Evolutionary conservation across 2,797 vertebrate species (phyloP), one percentile per base, ranked within the genome.

Genomic region (Passerculus sandwichensis): DNA sequence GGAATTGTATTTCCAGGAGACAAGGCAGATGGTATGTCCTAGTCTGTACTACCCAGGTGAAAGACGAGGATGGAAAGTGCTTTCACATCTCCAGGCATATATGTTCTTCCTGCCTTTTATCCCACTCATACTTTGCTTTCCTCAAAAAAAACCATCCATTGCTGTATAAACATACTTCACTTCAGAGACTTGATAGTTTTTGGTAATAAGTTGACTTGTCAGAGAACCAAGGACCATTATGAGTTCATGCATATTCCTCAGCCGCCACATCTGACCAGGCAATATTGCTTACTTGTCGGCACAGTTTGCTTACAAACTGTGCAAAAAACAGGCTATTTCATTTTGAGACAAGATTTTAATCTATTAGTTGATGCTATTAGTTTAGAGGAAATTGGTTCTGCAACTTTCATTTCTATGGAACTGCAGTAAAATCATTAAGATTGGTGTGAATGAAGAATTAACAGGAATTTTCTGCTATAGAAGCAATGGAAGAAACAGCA

Each of bases 331-430:
- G 16, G 8, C 4, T 23, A 56, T 22, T 65, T 13, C 15, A 36
- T 72, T 85, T 69, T 77, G 59, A 81, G 54, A 61, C 57, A 65
- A 57, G 0, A 21, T 14, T 91, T 93, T 67, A 56, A 77, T 85
- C 16, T 70, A 21, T 71, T 80, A 66, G 4, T n/a, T 83, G 76
- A 44, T 0, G 1, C 0, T 1, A 54, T 40, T 54, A 61, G 13
- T 76, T 54, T 30, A 71, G 29, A 61, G 20, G 19, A 65, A 85
- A 82, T 38, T 69, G 9, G 16, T 78, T 82, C 47, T 50, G 10
- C 5, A 54, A 29, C 23, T 79, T 85, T 56, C 27, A 29, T 78
- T 87, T 88, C 4, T 57, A 38, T 44, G 38, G 29, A 78, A 51
- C 34, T 6, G 14, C 16, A 50, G 12, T 44, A 57, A 82, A 78